phyloP scores from a whole-genome alignment of 2,888 invertebrate species.

The Sthenelais limicola region DNA sequence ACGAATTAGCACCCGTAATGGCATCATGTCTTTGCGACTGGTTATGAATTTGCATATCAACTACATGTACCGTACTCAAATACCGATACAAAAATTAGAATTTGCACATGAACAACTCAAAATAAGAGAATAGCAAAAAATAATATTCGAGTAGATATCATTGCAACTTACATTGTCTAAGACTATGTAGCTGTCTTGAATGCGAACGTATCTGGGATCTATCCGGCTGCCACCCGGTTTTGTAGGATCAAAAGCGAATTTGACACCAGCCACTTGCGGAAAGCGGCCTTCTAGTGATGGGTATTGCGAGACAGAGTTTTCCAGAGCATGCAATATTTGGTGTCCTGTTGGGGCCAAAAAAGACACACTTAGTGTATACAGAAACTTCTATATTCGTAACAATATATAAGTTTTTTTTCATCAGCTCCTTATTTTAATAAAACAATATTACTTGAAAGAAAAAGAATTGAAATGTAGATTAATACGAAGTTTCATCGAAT shows the following conservation, averaged over 20 bases:
- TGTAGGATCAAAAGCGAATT: constrained; percentile 73
- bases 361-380: not conserved
- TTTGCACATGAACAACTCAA: not conserved
- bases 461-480: too few relatives aligned
- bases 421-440: too few relatives aligned
- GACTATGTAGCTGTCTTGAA: constrained; percentile 89
- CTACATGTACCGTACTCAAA: too few relatives aligned
- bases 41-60: too few relatives aligned
- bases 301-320: constrained; percentile 88
- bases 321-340: constrained; percentile 80
- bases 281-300: constrained; percentile 91
- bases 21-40: too few relatives aligned
- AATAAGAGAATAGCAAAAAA: not conserved
- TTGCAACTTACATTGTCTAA: constrained; percentile 74
- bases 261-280: constrained; percentile 82
- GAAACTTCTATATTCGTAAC: too few relatives aligned
- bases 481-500: too few relatives aligned
- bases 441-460: too few relatives aligned
- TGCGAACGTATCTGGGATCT: constrained; percentile 81
- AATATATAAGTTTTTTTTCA: too few relatives aligned
- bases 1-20: too few relatives aligned
- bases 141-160: not conserved
- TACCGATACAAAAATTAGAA: too few relatives aligned
- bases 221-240: constrained; percentile 81
- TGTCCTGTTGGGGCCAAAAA: constrained; percentile 40